Base-by-base conservation (phyloP, 2,888 invertebrate species). In the Drosophila paucipuncta region DNA sequence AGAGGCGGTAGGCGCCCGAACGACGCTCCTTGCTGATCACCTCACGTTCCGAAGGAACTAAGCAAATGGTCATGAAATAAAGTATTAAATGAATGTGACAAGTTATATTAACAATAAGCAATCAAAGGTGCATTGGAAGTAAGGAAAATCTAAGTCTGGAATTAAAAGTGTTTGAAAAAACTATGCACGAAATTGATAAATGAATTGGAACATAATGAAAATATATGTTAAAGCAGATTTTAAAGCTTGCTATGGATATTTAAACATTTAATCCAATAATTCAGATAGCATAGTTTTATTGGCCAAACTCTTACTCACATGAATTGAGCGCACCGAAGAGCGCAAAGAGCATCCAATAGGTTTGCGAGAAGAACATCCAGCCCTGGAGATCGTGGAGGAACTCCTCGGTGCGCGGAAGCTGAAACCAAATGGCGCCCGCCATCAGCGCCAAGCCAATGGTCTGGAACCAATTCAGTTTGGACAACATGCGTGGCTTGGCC, bases 331-430 rank as follows among this genome's bases (percentile, higher is more conserved):
- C 96, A 80, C 96, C 96, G 90, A 97, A 97, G 82, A 96, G 95
- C 25, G 97, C 96, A 91, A 96, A 96, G 69, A 97, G 94, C 96
- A 96, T 97, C 97, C 97, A 97, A 91, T 97, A 97, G 31, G 96
- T 96, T 60, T 96, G 96, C 69, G 96, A 96, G 93, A 97, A 97
- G 92, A 97, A 97, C 96, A 97, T 96, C 96, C 96, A 96, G 55
- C 97, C 97, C 93, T 96, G 96, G 74, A 97, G 95, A 92, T 97
- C 97, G 82, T 96, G 95, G 65, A 97, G 94, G 16, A 96, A 95
- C 81, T 96, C 95, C 92, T 97, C 97, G 47, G 95, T 95, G 68
- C 97, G 94, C n/a, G 96, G 95, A 85, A 97, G 93, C 91, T 96
- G 96, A 90, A 96, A 96, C 97, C 97, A 97, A 59, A 97, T 94